Percentiles rank a stretch among this genome's conserved stretches.
Evolutionary conservation across 2,888 invertebrate species (phyloP).

Genomic region (Leuctra nigra): DNA sequence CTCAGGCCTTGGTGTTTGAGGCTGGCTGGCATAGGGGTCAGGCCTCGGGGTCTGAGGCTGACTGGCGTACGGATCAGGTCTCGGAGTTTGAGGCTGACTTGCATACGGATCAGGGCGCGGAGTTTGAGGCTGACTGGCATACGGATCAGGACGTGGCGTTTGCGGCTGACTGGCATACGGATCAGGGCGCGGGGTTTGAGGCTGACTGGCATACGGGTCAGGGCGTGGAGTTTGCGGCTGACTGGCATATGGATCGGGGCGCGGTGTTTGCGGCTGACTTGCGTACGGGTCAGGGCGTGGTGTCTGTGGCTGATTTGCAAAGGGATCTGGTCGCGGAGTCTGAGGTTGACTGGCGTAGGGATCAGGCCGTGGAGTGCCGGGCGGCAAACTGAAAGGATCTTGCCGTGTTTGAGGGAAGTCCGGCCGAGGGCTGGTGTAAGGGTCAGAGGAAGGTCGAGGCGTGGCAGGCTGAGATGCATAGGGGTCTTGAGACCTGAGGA

Average conservation of each 20-base stretch:
- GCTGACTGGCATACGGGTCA: conserved; percentile 27
- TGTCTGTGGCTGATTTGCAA: conserved; percentile 28
- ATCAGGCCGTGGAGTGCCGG: conserved; percentile 25
- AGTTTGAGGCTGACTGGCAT: conserved; percentile 1
- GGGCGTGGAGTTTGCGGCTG: conserved; percentile 30
- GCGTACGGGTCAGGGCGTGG: conserved; percentile 29
- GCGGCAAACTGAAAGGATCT: conserved; percentile 31
- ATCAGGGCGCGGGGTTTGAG: conserved; percentile 14
- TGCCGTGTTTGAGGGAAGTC: not conserved
- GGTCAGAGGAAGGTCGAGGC: conserved; percentile 4
- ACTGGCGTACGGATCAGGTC: not conserved
- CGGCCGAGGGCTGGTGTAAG: not conserved
- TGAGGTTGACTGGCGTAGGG: conserved; percentile 30
- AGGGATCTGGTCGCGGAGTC: conserved; percentile 5
- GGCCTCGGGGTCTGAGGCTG: not conserved
- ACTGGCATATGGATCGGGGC: conserved; percentile 21
- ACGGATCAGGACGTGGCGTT: conserved; percentile 6
- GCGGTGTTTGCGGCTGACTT: conserved; percentile 29
- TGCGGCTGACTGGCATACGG: conserved; percentile 27
- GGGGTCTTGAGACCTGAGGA: conserved; percentile 15
- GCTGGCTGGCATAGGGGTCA: conserved; percentile 25
- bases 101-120: conserved; percentile 10
- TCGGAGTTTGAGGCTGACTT: not conserved
- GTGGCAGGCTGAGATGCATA: conserved; percentile 11
- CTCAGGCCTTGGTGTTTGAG: conserved; percentile 29